Percentiles rank a stretch among this genome's conserved stretches.
These are phyloP conservation scores for Bathynomus jamesi DNA, from an alignment of 1,140 invertebrate genomes.

Conservation along the genomic window DNA sequence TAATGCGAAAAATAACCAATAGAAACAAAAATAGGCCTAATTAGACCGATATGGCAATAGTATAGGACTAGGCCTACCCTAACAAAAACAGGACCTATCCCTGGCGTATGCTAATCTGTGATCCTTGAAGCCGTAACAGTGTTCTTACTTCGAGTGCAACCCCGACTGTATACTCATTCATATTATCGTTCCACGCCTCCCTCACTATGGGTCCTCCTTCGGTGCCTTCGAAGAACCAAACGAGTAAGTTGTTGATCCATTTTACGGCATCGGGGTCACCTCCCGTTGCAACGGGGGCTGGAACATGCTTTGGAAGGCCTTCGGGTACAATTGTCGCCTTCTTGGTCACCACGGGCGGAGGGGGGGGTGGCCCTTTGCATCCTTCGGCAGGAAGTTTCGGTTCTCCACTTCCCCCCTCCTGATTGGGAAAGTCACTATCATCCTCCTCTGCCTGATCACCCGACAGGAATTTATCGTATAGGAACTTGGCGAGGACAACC, in stretches of 20 bases:
- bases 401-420: background rate
- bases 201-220: slow-evolving; percentile 18
- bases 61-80: too few relatives aligned
- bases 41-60: too few relatives aligned
- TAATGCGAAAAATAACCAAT: too few relatives aligned
- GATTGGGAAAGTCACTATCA: background rate
- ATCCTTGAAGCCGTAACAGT: too few relatives aligned
- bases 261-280: slow-evolving; percentile 22
- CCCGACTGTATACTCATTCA: slow-evolving; percentile 25
- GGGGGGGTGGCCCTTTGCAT: background rate
- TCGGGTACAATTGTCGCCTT: slow-evolving; percentile 25
- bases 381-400: background rate
- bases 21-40: too few relatives aligned
- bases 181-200: slow-evolving; percentile 19
- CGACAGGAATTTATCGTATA: slow-evolving; percentile 21
- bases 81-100: too few relatives aligned
- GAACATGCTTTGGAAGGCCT: slow-evolving; percentile 3
- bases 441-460: background rate
- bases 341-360: background rate
- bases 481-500: slow-evolving; percentile 16
- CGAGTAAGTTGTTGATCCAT: slow-evolving; percentile 23
- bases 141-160: slow-evolving; percentile 22
- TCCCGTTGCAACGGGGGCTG: slow-evolving; percentile 19
- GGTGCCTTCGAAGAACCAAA: slow-evolving; percentile 23
- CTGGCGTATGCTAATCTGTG: too few relatives aligned